phyloP scores from a whole-genome alignment of 2,888 invertebrate species.

The Tetragonisca angustula region DNA sequence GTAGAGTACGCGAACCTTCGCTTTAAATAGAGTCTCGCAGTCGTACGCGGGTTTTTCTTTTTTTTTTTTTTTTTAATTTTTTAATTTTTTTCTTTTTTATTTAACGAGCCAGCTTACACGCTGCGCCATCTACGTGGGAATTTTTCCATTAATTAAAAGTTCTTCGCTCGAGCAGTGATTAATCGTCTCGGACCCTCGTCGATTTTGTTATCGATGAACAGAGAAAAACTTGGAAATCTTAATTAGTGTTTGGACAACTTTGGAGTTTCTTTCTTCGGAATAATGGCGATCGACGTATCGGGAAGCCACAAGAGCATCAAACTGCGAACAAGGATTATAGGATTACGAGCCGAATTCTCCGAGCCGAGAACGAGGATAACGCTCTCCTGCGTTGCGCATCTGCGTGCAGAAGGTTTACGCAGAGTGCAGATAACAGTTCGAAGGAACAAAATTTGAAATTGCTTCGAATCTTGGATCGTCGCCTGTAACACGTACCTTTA shows the following conservation, averaged over 20 bases:
- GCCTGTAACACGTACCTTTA: too few species aligned
- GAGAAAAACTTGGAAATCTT: not conserved
- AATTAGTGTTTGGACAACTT: constrained; percentile 1
- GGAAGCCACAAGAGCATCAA: not conserved
- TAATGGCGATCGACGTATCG: constrained; percentile 10
- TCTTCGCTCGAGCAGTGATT: not conserved
- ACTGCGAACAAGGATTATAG: constrained; percentile 17
- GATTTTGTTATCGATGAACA: not conserved
- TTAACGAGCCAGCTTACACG: too few species aligned
- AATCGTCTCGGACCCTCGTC: not conserved
- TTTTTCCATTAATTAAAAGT: not conserved
- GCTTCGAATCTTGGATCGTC: too few species aligned
- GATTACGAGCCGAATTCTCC: constrained; percentile 9
- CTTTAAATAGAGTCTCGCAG: too few species aligned
- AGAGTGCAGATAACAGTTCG: not conserved
- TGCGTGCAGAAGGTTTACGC: constrained; percentile 1
- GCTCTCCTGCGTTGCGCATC: not conserved
- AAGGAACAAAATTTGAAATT: too few species aligned
- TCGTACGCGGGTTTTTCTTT: too few species aligned
- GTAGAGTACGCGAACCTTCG: too few species aligned
- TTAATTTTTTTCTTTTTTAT: too few species aligned
- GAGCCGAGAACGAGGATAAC: not conserved
- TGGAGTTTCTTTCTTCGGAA: constrained; percentile 1
- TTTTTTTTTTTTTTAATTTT: too few species aligned
- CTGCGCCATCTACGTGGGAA: not conserved